Conservation (phyloP, 1,140 invertebrate genomes). For the Hylaeus volcanicus region DNA sequence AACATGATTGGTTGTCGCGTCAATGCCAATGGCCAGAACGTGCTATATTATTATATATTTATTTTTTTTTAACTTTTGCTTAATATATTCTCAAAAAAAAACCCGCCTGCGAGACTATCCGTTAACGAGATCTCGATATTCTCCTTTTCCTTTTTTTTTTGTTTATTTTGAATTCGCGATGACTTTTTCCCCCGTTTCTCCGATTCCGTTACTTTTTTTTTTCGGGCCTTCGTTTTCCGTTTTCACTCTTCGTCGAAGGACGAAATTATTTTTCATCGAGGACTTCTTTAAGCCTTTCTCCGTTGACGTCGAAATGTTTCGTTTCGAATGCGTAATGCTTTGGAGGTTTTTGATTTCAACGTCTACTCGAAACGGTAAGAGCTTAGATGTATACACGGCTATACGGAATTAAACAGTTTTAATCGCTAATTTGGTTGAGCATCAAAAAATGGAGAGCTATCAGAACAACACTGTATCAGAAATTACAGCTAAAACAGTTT, state of each 20-base stretch:
- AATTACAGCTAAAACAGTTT: not conserved
- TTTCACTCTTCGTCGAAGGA: not conserved
- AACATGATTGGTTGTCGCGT: slow-evolving; percentile 81
- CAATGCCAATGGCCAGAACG: slow-evolving; percentile 68
- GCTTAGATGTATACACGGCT: not conserved
- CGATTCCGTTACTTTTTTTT: not conserved
- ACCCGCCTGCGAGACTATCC: slow-evolving; percentile 58
- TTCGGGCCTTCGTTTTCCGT: not conserved
- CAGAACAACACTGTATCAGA: slow-evolving; percentile 6
- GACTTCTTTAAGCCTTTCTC: not conserved
- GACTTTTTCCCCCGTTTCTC: slow-evolving; percentile 1
- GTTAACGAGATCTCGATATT: slow-evolving; percentile 59
- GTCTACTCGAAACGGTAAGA: slow-evolving; percentile 7
- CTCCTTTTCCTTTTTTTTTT: not conserved
- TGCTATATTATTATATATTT: slow-evolving; percentile 48
- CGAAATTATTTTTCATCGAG: slow-evolving; percentile 6
- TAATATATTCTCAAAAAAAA: slow-evolving; percentile 32
- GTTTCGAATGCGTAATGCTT: not conserved
- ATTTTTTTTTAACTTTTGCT: slow-evolving; percentile 31
- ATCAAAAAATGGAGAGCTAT: not conserved
- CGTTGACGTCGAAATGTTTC: not conserved
- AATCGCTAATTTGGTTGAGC: not conserved
- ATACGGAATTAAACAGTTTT: not conserved
- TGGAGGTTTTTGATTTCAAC: not conserved
- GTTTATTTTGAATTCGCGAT: not conserved